phyloP scores from a whole-genome alignment of 2,888 invertebrate genomes.

The Nebria brevicollis region DNA sequence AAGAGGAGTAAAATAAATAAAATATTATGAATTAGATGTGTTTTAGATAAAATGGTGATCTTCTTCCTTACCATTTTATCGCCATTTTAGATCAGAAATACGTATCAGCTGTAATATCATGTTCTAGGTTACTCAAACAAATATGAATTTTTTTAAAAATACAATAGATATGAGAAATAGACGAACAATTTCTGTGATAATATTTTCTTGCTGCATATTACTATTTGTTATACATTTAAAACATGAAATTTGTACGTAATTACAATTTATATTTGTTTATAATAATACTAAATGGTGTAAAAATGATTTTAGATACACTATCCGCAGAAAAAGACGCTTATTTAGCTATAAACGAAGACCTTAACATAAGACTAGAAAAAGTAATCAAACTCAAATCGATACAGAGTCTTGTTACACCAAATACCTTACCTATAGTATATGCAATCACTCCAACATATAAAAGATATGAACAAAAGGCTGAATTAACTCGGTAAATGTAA shows the following conservation, averaged over 20 bases:
- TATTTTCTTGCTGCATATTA: slow-evolving; percentile 25
- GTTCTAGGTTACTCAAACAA: slow-evolving; percentile 8
- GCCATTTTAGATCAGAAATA: background rate
- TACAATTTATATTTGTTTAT: slow-evolving; percentile 5
- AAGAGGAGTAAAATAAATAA: too few species aligned
- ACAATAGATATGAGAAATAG: slow-evolving; percentile 42
- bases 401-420: slow-evolving; percentile 55
- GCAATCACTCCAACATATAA: slow-evolving; percentile 93
- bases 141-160: slow-evolving; percentile 20
- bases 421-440: slow-evolving; percentile 75
- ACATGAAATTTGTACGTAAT: slow-evolving; percentile 41
- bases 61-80: background rate
- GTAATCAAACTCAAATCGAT: slow-evolving; percentile 57
- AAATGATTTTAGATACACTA: slow-evolving; percentile 22
- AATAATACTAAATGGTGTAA: background rate
- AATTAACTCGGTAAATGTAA: slow-evolving; percentile 72
- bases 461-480: slow-evolving; percentile 91
- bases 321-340: slow-evolving; percentile 29
- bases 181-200: slow-evolving; percentile 28
- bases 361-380: slow-evolving; percentile 35
- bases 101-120: background rate
- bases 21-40: background rate
- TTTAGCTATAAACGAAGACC: slow-evolving; percentile 38
- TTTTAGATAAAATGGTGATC: background rate
- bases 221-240: slow-evolving; percentile 42